Conservation (phyloP, 2,113 vertebrate species). For the Notothenia rossii region DNA sequence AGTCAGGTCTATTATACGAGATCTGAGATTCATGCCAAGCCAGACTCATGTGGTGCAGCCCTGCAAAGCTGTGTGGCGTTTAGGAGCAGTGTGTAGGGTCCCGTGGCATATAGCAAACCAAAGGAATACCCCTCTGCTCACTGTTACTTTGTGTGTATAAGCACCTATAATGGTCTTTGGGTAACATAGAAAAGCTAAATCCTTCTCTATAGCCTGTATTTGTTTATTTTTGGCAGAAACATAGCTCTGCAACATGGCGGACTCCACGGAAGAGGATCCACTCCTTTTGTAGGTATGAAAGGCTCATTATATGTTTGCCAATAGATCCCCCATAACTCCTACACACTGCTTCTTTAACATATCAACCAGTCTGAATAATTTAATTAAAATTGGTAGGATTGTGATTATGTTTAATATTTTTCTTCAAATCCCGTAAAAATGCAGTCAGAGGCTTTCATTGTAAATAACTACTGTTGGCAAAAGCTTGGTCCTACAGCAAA, state of each 20-base stretch:
- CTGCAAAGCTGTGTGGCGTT: slow-evolving; percentile 60
- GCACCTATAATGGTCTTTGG: too few relatives aligned
- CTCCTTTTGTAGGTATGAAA: too few relatives aligned
- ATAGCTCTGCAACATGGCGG: too few relatives aligned
- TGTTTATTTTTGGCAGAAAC: too few relatives aligned
- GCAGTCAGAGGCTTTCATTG: slow-evolving; percentile 54
- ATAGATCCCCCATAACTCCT: too few relatives aligned
- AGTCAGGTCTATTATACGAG: slow-evolving; percentile 40
- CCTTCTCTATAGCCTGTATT: too few relatives aligned
- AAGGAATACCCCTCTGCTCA: too few relatives aligned
- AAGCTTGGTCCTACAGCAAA: slow-evolving; percentile 47
- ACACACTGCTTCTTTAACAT: slow-evolving; percentile 11
- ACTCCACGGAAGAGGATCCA: too few relatives aligned
- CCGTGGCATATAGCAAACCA: too few relatives aligned
- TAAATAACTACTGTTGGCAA: slow-evolving; percentile 34
- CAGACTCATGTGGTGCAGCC: slow-evolving; percentile 48
- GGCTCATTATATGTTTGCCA: too few relatives aligned
- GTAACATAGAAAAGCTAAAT: too few relatives aligned
- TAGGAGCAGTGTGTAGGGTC: neutral
- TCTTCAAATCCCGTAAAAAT: slow-evolving; percentile 46
- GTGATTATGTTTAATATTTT: slow-evolving; percentile 29
- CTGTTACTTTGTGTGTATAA: too few relatives aligned
- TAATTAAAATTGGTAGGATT: slow-evolving; percentile 20
- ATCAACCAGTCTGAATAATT: slow-evolving; percentile 15
- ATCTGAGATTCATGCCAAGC: slow-evolving; percentile 69